Percentiles rank a stretch among this genome's conserved stretches.
Conservation (phyloP, 2,113 vertebrate species). For the Martes martes region DNA sequence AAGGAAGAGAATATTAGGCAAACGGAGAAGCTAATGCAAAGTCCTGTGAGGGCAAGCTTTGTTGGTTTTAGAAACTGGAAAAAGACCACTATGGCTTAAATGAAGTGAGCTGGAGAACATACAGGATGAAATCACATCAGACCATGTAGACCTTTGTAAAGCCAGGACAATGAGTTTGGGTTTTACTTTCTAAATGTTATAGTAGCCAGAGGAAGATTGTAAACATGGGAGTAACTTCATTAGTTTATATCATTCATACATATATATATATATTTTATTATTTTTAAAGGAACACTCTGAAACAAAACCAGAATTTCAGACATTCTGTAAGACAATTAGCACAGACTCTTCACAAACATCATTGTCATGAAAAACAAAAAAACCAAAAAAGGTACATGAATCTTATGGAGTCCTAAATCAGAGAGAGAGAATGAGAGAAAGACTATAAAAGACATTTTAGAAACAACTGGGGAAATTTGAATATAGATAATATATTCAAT, state of each 20-base stretch:
- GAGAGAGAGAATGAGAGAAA: neutral
- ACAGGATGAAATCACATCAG: neutral
- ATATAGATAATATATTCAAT: neutral
- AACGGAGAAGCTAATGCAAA: neutral
- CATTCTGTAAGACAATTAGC: neutral
- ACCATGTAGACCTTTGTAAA: neutral
- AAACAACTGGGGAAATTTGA: neutral
- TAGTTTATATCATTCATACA: neutral
- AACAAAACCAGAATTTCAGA: slow-evolving; percentile 21
- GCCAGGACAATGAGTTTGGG: neutral
- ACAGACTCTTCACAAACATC: neutral
- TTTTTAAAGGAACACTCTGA: neutral
- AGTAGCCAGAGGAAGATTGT: neutral
- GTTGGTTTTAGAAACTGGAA: neutral
- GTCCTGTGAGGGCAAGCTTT: neutral
- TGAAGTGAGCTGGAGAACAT: neutral
- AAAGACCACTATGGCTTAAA: neutral
- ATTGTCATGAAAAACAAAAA: neutral
- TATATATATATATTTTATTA: too few relatives aligned
- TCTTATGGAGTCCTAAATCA: neutral
- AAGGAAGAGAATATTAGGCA: neutral
- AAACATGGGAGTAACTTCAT: neutral
- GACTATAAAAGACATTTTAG: neutral
- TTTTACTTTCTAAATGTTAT: neutral
- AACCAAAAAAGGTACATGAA: neutral